Conservation (phyloP, 2,888 invertebrate species). For the Helobdella robusta region DNA sequence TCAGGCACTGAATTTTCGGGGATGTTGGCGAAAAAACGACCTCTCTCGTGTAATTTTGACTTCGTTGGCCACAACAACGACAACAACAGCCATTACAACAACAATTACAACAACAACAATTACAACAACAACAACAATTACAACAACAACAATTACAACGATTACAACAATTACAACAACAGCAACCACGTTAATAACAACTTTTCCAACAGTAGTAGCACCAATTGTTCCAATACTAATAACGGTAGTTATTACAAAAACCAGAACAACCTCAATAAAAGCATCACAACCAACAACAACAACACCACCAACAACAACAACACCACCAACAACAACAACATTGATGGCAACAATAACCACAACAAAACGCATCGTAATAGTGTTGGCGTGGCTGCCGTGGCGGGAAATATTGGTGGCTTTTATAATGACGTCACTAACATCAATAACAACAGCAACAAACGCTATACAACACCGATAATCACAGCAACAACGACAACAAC, state of each 20-base stretch:
- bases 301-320: slow-evolving; percentile 3
- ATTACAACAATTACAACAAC: slow-evolving; percentile 6
- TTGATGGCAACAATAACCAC: background rate
- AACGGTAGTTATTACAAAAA: background rate
- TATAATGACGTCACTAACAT: background rate
- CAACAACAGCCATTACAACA: slow-evolving; percentile 16
- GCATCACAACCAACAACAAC: background rate
- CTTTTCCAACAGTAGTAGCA: background rate
- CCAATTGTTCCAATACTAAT: background rate
- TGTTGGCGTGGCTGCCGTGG: too few species aligned
- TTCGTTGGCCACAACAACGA: slow-evolving; percentile 10
- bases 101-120: background rate
- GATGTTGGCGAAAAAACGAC: too few species aligned
- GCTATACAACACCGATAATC: background rate
- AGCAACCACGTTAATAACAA: slow-evolving; percentile 1
- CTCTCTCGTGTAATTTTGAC: background rate
- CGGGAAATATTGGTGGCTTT: too few species aligned
- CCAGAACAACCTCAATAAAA: background rate
- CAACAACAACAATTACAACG: too few species aligned
- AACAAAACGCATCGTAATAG: too few species aligned
- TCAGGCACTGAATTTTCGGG: too few species aligned
- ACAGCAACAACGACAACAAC: background rate
- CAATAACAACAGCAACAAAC: background rate
- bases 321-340: background rate
- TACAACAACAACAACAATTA: background rate